phyloP scores from a whole-genome alignment of 2,113 vertebrate genomes.

The Albula glossodonta region DNA sequence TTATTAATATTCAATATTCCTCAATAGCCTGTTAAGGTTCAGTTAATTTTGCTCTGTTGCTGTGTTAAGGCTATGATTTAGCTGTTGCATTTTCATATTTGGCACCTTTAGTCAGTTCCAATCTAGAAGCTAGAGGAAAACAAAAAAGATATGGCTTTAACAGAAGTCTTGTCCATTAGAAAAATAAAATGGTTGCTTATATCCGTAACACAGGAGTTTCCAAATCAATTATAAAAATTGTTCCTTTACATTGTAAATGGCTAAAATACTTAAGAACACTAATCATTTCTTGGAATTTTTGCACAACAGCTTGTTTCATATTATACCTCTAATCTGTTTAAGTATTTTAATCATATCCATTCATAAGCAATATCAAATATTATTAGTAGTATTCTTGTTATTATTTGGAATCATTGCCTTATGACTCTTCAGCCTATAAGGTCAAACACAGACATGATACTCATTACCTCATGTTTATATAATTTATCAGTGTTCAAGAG shows the following conservation, averaged over 20 bases:
- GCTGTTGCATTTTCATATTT: too few relatives aligned
- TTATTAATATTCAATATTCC: not conserved
- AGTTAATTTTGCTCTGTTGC: not conserved
- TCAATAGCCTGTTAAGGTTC: not conserved
- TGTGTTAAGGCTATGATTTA: constrained; percentile 20
- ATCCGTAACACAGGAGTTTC: not conserved
- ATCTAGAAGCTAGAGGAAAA: too few relatives aligned
- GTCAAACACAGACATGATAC: not conserved
- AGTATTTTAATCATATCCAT: not conserved
- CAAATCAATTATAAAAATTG: not conserved
- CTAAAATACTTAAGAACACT: not conserved
- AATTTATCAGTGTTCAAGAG: constrained; percentile 1
- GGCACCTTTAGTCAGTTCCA: too few relatives aligned
- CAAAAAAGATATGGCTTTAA: not conserved
- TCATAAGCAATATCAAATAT: constrained; percentile 8
- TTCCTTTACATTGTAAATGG: not conserved
- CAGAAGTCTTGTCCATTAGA: not conserved
- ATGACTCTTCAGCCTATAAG: not conserved
- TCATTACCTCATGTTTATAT: not conserved
- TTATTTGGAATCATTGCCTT: constrained; percentile 26
- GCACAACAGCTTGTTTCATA: not conserved
- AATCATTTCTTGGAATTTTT: too few relatives aligned
- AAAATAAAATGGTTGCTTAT: not conserved
- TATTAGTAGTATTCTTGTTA: not conserved
- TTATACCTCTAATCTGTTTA: not conserved